phyloP scores from a whole-genome alignment of 2,113 vertebrate species.

The Myotis davidii region DNA sequence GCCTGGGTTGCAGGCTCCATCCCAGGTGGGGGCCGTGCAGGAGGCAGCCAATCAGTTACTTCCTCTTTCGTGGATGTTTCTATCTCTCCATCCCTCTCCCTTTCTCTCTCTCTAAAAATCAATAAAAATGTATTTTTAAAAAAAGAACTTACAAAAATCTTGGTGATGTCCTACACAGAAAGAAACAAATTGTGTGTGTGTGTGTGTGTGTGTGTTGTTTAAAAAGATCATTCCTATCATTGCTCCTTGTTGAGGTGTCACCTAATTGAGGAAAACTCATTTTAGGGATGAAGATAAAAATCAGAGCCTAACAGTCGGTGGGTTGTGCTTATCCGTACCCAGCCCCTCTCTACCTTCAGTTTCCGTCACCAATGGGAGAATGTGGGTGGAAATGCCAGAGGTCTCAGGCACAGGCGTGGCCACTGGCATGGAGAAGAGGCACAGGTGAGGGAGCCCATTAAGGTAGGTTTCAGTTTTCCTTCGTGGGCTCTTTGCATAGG shows the following conservation, averaged over 20 bases:
- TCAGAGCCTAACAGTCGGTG: neutral
- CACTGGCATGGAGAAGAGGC: neutral
- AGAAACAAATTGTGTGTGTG: neutral
- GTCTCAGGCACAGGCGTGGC: neutral
- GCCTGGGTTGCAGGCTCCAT: too few relatives aligned
- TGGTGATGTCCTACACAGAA: neutral
- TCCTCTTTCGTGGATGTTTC: too few relatives aligned
- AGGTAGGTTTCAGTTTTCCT: neutral
- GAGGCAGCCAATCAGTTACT: too few relatives aligned
- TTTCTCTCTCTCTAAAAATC: too few relatives aligned
- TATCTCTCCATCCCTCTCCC: too few relatives aligned
- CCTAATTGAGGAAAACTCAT: neutral
- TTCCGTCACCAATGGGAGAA: neutral
- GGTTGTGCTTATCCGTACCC: neutral
- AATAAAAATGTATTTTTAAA: neutral
- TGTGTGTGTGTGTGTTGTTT: neutral
- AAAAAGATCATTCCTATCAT: neutral
- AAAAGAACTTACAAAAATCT: slow-evolving; percentile 27
- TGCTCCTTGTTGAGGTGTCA: neutral
- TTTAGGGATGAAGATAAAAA: neutral
- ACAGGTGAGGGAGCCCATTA: neutral
- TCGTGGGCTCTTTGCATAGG: neutral
- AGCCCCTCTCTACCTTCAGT: neutral
- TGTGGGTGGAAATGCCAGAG: neutral
- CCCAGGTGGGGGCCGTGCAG: too few relatives aligned